Conservation (phyloP, 2,797 vertebrate genomes). For the Nothura maculosa region DNA sequence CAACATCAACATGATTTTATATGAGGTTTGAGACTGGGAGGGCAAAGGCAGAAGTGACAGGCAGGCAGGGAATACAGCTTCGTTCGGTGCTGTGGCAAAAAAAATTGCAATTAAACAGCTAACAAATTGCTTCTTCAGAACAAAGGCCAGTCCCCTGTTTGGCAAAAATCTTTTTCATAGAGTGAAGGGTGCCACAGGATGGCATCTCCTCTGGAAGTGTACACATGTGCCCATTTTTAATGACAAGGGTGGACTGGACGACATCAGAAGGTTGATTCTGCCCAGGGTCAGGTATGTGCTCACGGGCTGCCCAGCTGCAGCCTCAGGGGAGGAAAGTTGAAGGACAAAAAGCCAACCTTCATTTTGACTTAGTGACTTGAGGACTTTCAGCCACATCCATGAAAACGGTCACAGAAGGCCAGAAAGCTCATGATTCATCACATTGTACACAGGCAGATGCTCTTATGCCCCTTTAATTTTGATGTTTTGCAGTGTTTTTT, state of each 20-base stretch:
- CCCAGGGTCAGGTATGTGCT: neutral
- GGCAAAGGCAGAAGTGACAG: neutral
- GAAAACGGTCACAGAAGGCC: neutral
- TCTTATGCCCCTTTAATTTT: neutral
- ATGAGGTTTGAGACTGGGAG: slow-evolving; percentile 29
- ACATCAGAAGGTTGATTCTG: neutral
- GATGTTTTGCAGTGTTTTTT: neutral
- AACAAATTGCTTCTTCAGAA: neutral
- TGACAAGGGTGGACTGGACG: neutral
- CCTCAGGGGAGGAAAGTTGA: neutral
- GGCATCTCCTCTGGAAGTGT: neutral
- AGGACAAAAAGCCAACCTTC: neutral
- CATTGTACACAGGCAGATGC: neutral
- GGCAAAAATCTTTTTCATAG: neutral
- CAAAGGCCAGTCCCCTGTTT: neutral
- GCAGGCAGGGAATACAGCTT: neutral
- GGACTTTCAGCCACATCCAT: neutral
- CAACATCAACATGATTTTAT: slow-evolving; percentile 31
- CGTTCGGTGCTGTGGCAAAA: neutral
- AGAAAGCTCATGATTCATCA: neutral
- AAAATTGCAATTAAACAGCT: neutral
- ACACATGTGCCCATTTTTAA: neutral
- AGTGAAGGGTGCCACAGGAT: neutral
- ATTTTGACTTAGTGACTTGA: slow-evolving; percentile 1
- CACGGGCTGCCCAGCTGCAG: accelerated